phyloP scores from a whole-genome alignment of 2,888 invertebrate species.

The Malacosoma neustria region DNA sequence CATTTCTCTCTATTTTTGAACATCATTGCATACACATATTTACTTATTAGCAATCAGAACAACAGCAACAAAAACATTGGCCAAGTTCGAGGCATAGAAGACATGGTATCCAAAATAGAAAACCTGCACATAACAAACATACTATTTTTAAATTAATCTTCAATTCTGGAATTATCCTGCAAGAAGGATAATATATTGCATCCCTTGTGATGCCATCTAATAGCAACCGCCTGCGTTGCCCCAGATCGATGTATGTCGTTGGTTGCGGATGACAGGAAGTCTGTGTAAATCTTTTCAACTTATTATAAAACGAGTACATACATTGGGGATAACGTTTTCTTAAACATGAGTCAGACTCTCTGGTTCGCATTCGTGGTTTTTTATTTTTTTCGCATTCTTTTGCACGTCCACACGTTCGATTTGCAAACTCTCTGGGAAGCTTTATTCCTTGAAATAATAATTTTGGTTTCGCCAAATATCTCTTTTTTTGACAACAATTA shows the following conservation, averaged over 20 bases:
- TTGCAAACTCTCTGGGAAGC: neutral
- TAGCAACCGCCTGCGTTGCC: slow-evolving; percentile 24
- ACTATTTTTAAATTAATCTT: slow-evolving; percentile 18
- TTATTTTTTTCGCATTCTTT: neutral
- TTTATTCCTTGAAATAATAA: neutral
- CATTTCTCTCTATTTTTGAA: too few species aligned
- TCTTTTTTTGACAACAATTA: slow-evolving; percentile 7
- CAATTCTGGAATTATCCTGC: slow-evolving; percentile 13
- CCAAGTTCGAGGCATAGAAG: slow-evolving; percentile 29
- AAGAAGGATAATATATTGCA: slow-evolving; percentile 25
- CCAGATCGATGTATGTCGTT: neutral
- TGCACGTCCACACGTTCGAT: neutral
- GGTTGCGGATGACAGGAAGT: neutral
- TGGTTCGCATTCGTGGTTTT: slow-evolving; percentile 4
- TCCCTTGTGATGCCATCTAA: slow-evolving; percentile 23
- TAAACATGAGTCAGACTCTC: slow-evolving; percentile 2
- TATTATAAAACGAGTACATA: neutral
- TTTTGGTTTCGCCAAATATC: neutral
- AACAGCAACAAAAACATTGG: slow-evolving; percentile 30
- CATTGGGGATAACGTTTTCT: neutral
- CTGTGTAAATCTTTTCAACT: neutral
- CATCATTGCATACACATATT: too few species aligned
- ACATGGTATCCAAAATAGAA: slow-evolving; percentile 34
- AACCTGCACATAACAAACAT: slow-evolving; percentile 19
- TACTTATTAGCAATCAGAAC: slow-evolving; percentile 22